A percentile compares a stretch with the other conserved stretches of the same genome.
Conservation (phyloP, 2,113 vertebrate genomes). For the zebrafish (Danio rerio) region GRCz12tu NC_133185.1:17032501-17033000, state of each 20-base stretch:
- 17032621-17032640: neutral
- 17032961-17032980: too few species aligned
- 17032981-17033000: too few species aligned
- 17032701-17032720: slow-evolving; percentile 19
- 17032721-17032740: neutral
- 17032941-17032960: too few species aligned
- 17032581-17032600: slow-evolving; percentile 31
- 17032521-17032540: slow-evolving; percentile 21
- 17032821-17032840: neutral
- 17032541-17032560: slow-evolving; percentile 9
- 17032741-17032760: neutral
- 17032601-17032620: slow-evolving; percentile 14
- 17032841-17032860: neutral
- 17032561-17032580: slow-evolving; percentile 54
- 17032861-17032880: slow-evolving; percentile 2
- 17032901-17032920: too few species aligned
- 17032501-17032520: neutral
- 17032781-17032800: slow-evolving; percentile 26
- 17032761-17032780: slow-evolving; percentile 1
- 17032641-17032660: slow-evolving; percentile 49
- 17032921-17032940: too few species aligned
- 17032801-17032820: slow-evolving; percentile 45
- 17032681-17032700: slow-evolving; percentile 36
- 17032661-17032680: slow-evolving; percentile 45
- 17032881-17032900: neutral